These are phyloP conservation scores for Callopanchax toddi DNA, from an alignment of 2,113 vertebrate genomes.

Conservation along the genomic window DNA sequence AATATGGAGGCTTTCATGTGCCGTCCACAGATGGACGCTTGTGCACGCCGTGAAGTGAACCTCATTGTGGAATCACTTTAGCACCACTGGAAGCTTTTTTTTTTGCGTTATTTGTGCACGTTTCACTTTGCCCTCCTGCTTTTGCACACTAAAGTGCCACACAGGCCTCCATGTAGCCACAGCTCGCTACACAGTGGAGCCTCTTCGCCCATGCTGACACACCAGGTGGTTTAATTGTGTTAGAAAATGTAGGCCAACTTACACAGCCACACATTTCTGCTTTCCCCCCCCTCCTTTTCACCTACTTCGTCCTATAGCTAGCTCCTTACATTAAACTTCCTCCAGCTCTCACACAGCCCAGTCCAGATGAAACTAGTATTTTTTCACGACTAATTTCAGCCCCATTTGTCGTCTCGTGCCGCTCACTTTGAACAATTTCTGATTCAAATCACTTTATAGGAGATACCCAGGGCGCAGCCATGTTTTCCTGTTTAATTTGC, in stretches of 20 bases:
- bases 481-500: constrained; percentile 2
- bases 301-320: background rate
- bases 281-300: too few relatives aligned
- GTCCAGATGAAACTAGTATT: too few relatives aligned
- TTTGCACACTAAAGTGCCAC: background rate
- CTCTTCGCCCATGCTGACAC: constrained; percentile 66
- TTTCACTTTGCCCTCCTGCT: constrained; percentile 9
- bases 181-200: constrained; percentile 57
- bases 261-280: constrained; percentile 29
- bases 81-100: constrained; percentile 4
- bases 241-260: constrained; percentile 70
- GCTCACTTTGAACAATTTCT: constrained; percentile 15
- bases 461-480: constrained; percentile 5
- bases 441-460: background rate
- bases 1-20: constrained; percentile 21
- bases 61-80: constrained; percentile 41
- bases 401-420: background rate
- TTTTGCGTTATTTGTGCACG: constrained; percentile 1
- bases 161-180: constrained; percentile 15
- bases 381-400: too few relatives aligned
- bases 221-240: constrained; percentile 78
- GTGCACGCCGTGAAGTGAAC: constrained; percentile 47
- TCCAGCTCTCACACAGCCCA: too few relatives aligned
- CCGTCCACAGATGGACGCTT: constrained; percentile 36
- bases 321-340: constrained; percentile 4